Evolutionary conservation across 2,113 vertebrate species (phyloP), one percentile per base, ranked within the genome.

Genomic region (Myanophis thanlyinensis): DNA sequence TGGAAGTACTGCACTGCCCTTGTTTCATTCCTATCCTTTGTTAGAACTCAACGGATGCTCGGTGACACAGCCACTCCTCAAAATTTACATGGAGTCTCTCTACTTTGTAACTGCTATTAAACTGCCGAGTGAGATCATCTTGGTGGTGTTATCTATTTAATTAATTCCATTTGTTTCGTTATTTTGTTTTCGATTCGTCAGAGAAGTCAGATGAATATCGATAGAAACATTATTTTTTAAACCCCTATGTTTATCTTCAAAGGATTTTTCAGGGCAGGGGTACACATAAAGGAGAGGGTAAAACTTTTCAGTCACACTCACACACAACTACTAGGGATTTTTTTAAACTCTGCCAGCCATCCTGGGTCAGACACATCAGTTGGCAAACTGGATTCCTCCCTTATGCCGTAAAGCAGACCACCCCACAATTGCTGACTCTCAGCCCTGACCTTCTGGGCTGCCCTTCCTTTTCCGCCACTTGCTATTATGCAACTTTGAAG

Each of bases 401-500:
- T 73, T 35, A 35, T 35, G 5, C n/a, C 15, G 0, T 73, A 73
- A 40, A 40, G n/a, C 67, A 40, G 27, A 30, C 95, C 96, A 97
- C 94, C 94, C 95, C 85, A 87, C 47, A 48, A 9, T 92, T 93
- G 95, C 53, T 49, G 12, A 0, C 92, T 93, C 94, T 91, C 86
- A 93, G 94, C 93, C 84, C 44, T 25, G 6, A 4, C 27, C 10
- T 27, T 20, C 67, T 0, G 67, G 15, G 15, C 12, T 35, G 13
- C n/a, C n/a, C 15, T 35, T 40, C 15, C 67, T 40, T 73, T 80
- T 15, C 15, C n/a, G 20, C 6, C 15, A 40, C n/a, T n/a, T 3
- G n/a, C 6, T 20, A 35, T 35, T 73, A 35, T 20, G 93, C 94
- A 91, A 20, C 94, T 96, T 92, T 96, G 93, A 94, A 95, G 95